Percentiles rank a stretch among this genome's conserved stretches.
Conservation (phyloP, 2,888 invertebrate species). For the Neoitamus cyanurus region DNA sequence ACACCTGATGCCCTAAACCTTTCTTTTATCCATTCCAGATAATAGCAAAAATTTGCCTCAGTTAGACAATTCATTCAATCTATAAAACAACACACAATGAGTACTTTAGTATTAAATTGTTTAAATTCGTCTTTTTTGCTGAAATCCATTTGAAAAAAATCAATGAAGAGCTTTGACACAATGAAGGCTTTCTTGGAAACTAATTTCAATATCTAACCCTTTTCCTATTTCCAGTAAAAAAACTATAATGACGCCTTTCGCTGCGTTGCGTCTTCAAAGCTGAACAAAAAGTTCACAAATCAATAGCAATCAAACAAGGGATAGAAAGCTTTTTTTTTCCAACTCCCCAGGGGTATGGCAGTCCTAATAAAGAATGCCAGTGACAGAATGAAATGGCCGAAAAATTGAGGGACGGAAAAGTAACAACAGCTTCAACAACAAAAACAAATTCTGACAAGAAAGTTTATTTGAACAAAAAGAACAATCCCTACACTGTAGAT, state of each 20-base stretch:
- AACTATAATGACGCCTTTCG: neutral
- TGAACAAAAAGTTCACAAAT: constrained; percentile 28
- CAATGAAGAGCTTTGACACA: neutral
- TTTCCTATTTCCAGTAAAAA: neutral
- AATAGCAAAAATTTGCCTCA: too few relatives aligned
- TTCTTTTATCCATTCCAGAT: too few relatives aligned
- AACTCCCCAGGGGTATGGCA: neutral
- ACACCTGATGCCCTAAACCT: too few relatives aligned
- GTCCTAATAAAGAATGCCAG: constrained; percentile 14
- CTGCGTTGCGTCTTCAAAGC: neutral
- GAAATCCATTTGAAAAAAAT: neutral
- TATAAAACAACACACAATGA: too few relatives aligned
- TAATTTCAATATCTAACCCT: neutral
- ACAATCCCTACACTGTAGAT: constrained; percentile 24
- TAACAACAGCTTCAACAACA: constrained; percentile 33
- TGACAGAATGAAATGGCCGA: constrained; percentile 39
- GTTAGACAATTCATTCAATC: too few relatives aligned
- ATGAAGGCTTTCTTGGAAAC: neutral
- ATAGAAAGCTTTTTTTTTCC: constrained; percentile 8
- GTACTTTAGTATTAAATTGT: too few relatives aligned
- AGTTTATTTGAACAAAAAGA: constrained; percentile 51
- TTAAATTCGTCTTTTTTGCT: too few relatives aligned
- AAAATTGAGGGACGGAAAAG: constrained; percentile 34
- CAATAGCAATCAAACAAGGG: constrained; percentile 37
- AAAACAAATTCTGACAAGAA: constrained; percentile 51